phyloP scores from a whole-genome alignment of 2,888 invertebrate species.

The Lottia scabra region DNA sequence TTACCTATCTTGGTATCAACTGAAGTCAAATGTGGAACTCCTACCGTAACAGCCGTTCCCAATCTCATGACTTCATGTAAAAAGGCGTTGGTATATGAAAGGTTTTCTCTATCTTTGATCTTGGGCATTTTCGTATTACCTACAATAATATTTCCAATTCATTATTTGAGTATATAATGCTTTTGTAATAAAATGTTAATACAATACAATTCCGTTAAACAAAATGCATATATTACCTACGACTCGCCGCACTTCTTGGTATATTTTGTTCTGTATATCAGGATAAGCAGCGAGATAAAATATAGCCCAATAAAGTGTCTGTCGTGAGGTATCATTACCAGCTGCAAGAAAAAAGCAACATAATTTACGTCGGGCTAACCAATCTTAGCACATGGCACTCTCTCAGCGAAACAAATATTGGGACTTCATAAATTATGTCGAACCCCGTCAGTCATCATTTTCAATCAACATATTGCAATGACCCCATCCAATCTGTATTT shows the following conservation, averaged over 20 bases:
- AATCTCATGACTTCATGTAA: conserved; percentile 30
- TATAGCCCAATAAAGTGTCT: conserved; percentile 30
- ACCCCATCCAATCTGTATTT: too few relatives aligned
- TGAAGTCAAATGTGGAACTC: conserved; percentile 24
- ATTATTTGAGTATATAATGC: too few relatives aligned
- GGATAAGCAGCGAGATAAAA: conserved; percentile 25
- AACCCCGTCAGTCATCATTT: not conserved
- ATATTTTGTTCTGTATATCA: conserved; percentile 29
- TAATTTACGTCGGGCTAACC: too few relatives aligned
- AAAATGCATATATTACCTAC: conserved; percentile 19
- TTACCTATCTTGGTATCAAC: conserved; percentile 24
- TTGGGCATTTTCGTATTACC: conserved; percentile 17
- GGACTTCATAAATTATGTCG: not conserved
- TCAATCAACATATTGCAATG: too few relatives aligned
- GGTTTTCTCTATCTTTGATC: conserved; percentile 2
- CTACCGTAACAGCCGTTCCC: conserved; percentile 20
- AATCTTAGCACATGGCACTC: not conserved
- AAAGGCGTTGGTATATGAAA: conserved; percentile 28
- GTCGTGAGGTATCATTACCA: conserved; percentile 33
- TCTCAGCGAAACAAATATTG: not conserved
- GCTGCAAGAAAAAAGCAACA: conserved; percentile 19
- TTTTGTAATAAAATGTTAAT: too few relatives aligned
- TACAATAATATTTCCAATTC: too few relatives aligned
- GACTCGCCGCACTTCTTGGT: conserved; percentile 20
- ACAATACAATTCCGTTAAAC: too few relatives aligned